These are phyloP conservation scores for Drosophila rubida DNA, from an alignment of 2,888 invertebrate genomes.

Conservation along the genomic window DNA sequence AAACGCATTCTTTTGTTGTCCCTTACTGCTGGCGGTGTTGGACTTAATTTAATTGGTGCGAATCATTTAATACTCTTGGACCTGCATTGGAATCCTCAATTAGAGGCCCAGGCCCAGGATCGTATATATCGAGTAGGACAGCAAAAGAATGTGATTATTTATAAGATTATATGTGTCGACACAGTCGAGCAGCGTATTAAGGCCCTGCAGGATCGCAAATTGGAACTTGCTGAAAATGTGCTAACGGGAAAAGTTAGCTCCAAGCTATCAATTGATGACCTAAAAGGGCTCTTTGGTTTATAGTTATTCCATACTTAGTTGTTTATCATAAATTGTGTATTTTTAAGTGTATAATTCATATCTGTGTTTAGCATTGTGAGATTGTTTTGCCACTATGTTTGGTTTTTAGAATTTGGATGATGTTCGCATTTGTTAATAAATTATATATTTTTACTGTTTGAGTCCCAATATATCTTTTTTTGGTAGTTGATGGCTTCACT, in stretches of 20 bases:
- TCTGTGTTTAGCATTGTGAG: neutral
- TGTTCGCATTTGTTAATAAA: neutral
- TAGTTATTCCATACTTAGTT: constrained; percentile 40
- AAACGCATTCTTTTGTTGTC: constrained; percentile 90
- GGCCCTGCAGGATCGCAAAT: constrained; percentile 91
- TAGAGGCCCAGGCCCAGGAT: constrained; percentile 97
- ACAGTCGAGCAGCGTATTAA: constrained; percentile 96
- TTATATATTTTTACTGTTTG: neutral
- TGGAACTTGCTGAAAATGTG: constrained; percentile 90
- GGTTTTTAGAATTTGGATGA: neutral
- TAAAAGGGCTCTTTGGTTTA: constrained; percentile 90
- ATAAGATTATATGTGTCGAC: constrained; percentile 93
- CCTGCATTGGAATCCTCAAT: constrained; percentile 98
- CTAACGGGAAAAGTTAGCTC: constrained; percentile 89
- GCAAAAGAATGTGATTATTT: constrained; percentile 91
- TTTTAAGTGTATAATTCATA: neutral
- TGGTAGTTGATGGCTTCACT: neutral
- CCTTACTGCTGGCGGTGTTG: constrained; percentile 97
- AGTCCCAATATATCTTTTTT: neutral
- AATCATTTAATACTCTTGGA: constrained; percentile 96
- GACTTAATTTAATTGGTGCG: constrained; percentile 96
- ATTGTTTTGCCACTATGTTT: neutral
- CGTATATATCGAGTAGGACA: constrained; percentile 97
- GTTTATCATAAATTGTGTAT: neutral
- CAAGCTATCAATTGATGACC: constrained; percentile 92